Evolutionary conservation across 2,888 invertebrate species (phyloP), one percentile per base, ranked within the genome.

Genomic region (Polyommatus icarus): DNA sequence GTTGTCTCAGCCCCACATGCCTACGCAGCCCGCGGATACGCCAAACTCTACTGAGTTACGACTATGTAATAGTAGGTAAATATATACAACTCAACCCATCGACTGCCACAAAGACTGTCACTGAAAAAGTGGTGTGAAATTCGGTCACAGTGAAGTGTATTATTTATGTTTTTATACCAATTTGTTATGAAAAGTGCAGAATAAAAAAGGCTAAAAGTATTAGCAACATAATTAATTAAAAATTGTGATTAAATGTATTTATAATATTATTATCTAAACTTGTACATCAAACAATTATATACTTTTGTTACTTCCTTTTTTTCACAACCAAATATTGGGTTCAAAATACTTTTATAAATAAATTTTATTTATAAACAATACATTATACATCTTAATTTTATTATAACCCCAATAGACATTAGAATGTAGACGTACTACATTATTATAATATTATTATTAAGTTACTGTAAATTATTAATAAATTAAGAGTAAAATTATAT

Each of bases 71-170:
- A 72, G 40, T 50, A 40, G 40, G 40, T 40, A 73, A 20, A 15
- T 46, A 75, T 46, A 20, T 73, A 75, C 75, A 75, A 29, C 75
- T 75, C 18, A 75, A 54, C 75, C 75, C 54, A 75, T 75, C 75
- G 75, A 75, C 12, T 54, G 50, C 75, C 46, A 54, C 15, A 20
- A 32, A 67, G 29, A 67, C 67, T 67, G 24, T 24, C 15, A 67
- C 18, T 67, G 6, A 61, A 59, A 61, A 15, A 29, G 29, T 32
- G 29, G 67, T 67, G 67, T 67, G 18, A 29, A 24, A 20, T 59
- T 24, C 24, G 10, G 20, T 67, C 32, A 29, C 29, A 67, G 67
- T 67, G 67, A 32, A 67, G 29, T 67, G 6, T 67, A 29, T 67
- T 32, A 12, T 67, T 61, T 32, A 29, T 67, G 18, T 67, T 67